Evolutionary conservation across 2,113 vertebrate species (phyloP), one percentile per base, ranked within the genome.

Genomic region (Rhinoptilus africanus): DNA sequence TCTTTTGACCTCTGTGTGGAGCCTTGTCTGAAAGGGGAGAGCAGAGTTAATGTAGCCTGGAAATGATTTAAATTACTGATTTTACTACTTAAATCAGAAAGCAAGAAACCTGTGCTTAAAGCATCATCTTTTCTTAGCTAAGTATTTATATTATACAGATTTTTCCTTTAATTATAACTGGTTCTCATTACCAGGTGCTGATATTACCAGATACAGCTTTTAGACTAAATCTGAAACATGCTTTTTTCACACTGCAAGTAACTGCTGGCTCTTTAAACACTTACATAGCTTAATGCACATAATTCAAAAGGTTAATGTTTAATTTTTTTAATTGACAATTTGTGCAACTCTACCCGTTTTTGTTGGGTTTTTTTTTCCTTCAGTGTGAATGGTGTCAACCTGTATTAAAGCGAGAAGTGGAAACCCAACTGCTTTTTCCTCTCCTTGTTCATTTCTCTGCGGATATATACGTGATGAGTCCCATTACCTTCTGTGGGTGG

Each of bases 321-420:
- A 4, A 4, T 22, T 77, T 63, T 27, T 45, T 2, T 17, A 73
- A 37, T 8, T 23, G 30, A 19, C 2, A 4, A 37, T 16, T 1
- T 28, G 2, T 14, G 12, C 39, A 23, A 2, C 26, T 51, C 15
- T 20, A 2, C 19, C 22, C 5, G 12, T 66, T 62, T 27, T 62
- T 22, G 6, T 10, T 78, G 14, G 0, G 0, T 2, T 35, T 81
- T 39, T n/a, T 1, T 12, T 7, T 24, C 20, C 34, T 39, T 35
- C 41, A 10, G 1, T 5, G 12, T 35, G 30, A 27, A 0, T 9
- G 16, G 5, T 6, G 53, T 68, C 12, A 43, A 7, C 28, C 34
- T 43, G 21, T 50, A 1, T 34, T 68, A 27, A 18, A 28, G 5
- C 7, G 12, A 62, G 12, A 73, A 4, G 50, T 50, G 45, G 48